Base-by-base conservation (phyloP, 2,888 invertebrate genomes). In the Mallateleia sp. region DNA sequence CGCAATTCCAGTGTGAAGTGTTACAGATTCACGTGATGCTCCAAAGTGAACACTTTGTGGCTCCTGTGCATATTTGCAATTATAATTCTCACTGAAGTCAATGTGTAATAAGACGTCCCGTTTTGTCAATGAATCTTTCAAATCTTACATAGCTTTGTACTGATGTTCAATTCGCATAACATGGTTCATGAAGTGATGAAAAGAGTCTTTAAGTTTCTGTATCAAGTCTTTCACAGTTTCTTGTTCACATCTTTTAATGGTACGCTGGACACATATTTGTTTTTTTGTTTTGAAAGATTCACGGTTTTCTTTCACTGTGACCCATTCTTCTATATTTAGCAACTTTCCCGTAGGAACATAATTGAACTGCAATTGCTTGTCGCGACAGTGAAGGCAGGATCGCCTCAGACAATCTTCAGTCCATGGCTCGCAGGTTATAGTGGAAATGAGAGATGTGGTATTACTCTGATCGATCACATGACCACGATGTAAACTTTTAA, bases 21-120 rank as follows among this genome's bases (percentile, higher is more conserved):
- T 47, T 4, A 74, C 3, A 24, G 20, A 34, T 6, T 81, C 56
- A 20, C 66, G 45, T 18, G 74, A 64, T 38, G 72, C 74, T 15
- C 72, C 78, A 22, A 84, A 84, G n/a, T 84, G 84, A 1, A 71
- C 64, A 56, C 9, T 20, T 24, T 83, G 77, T 14, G 56, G 54
- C 56, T 77, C 84, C 25, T 47, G 32, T n/a, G 56, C 72, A 56
- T 71, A 84, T 72, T 84, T 84, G 32, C 72, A 78, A 7, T 22
- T 54, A n/a, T 66, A 78, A 54, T 84, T 71, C 18, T 69, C 58
- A 32, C 67, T 67, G 15, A 67, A 67, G 20, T 78, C 62, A 11
- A 64, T 75, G 42, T 64, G 52, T 20, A 84, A 32, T 54, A 84
- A 50, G 7, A 38, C 66, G 24, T 78, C 66, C 6, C 64, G 8